A percentile compares a stretch with the other conserved stretches of the same genome.
phyloP scores from a whole-genome alignment of 2,113 vertebrate species.

The Psilopogon haemacephalus region DNA sequence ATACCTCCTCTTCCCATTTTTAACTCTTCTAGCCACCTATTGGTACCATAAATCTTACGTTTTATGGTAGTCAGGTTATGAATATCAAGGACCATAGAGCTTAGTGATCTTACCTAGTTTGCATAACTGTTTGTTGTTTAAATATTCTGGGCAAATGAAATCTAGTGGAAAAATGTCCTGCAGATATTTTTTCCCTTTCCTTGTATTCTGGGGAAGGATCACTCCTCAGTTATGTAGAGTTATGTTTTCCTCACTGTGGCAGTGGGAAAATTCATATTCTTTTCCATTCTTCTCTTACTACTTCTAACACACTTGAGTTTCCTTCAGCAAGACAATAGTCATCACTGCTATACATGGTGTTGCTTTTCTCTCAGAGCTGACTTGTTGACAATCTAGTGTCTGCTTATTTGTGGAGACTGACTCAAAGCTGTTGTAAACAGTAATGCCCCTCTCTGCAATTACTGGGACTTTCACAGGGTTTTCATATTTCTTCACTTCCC shows the following conservation, averaged over 20 bases:
- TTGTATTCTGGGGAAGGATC: neutral
- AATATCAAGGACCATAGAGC: neutral
- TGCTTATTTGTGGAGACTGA: neutral
- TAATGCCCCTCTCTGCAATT: neutral
- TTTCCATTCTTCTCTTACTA: neutral
- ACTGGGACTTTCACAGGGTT: neutral
- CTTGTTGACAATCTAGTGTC: neutral
- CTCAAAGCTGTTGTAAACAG: neutral
- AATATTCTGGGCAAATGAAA: neutral
- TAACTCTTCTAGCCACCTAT: neutral
- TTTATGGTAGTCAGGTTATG: neutral
- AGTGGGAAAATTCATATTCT: neutral
- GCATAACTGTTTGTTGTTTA: neutral
- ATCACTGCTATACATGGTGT: neutral
- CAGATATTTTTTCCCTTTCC: neutral
- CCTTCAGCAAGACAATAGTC: neutral
- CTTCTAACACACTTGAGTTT: neutral
- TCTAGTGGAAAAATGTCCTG: neutral
- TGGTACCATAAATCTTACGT: neutral
- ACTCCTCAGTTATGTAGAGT: neutral
- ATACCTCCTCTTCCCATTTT: neutral
- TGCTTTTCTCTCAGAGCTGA: neutral
- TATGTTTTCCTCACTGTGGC: neutral
- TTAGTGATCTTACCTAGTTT: neutral
- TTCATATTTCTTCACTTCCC: neutral